Conservation (phyloP, 2,113 vertebrate genomes). For the Cebus imitator region DNA sequence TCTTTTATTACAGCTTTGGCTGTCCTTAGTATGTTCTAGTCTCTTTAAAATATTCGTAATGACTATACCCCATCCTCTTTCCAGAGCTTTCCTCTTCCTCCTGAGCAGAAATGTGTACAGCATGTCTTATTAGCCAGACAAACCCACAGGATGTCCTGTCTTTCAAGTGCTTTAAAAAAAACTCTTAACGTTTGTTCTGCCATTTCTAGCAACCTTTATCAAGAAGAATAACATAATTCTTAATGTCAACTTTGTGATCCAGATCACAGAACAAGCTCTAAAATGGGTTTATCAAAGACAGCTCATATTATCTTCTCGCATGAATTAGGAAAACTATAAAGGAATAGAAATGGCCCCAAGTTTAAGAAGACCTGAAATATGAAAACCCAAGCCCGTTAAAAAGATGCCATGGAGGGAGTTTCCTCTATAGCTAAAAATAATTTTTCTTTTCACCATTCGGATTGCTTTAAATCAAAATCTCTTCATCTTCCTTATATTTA, state of each 20-base stretch:
- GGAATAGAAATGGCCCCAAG: not conserved
- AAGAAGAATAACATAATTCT: constrained; percentile 55
- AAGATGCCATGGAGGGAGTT: not conserved
- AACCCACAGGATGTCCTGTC: not conserved
- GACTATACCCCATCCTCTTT: not conserved
- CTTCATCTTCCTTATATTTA: not conserved
- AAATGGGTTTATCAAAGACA: constrained; percentile 64
- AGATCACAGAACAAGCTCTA: constrained; percentile 35
- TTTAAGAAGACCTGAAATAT: not conserved
- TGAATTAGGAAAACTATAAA: not conserved
- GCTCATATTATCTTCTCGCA: not conserved
- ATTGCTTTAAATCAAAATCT: constrained; percentile 21
- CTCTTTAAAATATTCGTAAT: constrained; percentile 43
- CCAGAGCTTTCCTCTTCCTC: constrained; percentile 44
- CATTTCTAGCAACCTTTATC: constrained; percentile 57
- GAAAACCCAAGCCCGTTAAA: not conserved
- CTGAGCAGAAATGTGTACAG: not conserved
- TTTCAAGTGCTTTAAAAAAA: constrained; percentile 36
- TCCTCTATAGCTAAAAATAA: not conserved
- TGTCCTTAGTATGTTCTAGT: not conserved
- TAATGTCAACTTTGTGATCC: constrained; percentile 32
- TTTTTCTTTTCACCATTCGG: not conserved
- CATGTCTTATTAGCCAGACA: constrained; percentile 39
- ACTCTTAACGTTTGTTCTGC: constrained; percentile 17
- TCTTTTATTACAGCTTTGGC: not conserved